Conservation (phyloP, 2,888 invertebrate species). For the Cheilosia scutellata region DNA sequence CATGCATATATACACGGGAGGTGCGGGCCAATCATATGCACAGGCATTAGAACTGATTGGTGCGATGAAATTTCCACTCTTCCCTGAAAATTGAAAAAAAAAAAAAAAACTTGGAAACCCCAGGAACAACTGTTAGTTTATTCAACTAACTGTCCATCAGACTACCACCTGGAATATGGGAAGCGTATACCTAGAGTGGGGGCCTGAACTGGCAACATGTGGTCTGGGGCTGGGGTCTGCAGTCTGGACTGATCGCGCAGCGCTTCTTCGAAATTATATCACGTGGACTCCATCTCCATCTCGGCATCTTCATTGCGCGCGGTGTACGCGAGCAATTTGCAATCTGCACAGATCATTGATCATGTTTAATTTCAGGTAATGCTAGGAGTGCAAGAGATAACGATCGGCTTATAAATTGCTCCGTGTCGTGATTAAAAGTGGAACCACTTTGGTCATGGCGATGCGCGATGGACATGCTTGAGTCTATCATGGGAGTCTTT, state of each 20-base stretch:
- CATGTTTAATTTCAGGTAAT: slow-evolving; percentile 75
- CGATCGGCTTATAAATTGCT: slow-evolving; percentile 71
- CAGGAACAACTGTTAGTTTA: slow-evolving; percentile 65
- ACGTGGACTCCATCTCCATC: slow-evolving; percentile 50
- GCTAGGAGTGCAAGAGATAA: slow-evolving; percentile 66
- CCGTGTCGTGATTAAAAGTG: slow-evolving; percentile 73
- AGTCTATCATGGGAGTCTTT: slow-evolving; percentile 52
- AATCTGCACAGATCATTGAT: slow-evolving; percentile 75
- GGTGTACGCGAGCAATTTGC: slow-evolving; percentile 68
- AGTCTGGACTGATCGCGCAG: background rate
- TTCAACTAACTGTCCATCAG: slow-evolving; percentile 70
- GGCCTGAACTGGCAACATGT: slow-evolving; percentile 16
- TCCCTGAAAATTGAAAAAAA: slow-evolving; percentile 57
- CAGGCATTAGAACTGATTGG: slow-evolving; percentile 49
- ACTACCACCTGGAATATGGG: slow-evolving; percentile 54
- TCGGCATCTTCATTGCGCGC: slow-evolving; percentile 32
- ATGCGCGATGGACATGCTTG: slow-evolving; percentile 18
- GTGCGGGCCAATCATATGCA: slow-evolving; percentile 32
- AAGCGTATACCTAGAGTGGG: background rate
- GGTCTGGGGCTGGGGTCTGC: background rate
- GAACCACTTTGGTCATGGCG: slow-evolving; percentile 50
- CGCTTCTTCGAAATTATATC: slow-evolving; percentile 63
- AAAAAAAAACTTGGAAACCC: slow-evolving; percentile 44
- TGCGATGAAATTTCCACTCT: slow-evolving; percentile 41
- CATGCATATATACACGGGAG: background rate